Base-by-base conservation (phyloP, 2,113 vertebrate genomes). In the Grallaria varia region DNA sequence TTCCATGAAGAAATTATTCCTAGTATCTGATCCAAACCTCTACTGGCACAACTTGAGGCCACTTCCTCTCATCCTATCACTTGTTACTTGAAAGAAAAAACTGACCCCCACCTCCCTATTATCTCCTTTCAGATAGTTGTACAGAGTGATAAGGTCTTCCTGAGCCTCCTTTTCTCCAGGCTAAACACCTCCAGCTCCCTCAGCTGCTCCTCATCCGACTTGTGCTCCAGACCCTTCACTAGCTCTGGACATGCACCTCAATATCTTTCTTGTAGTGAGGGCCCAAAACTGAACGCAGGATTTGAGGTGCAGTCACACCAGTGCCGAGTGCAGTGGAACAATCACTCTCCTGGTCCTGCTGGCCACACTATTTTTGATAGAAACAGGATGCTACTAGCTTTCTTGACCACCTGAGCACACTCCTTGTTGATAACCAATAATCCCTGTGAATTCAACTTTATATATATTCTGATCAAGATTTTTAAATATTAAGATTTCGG, bases 31-130 rank as follows among this genome's bases (percentile, higher is more conserved):
- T 27, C 13, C 53, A 53, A 86, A 64, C 22, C 8, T 80, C 4
- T 10, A 4, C 12, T 28, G 18, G 14, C 14, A 7, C 62, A 37
- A 11, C 22, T n/a, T 47, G n/a, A 59, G 15, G 18, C 9, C 13
- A 7, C 53, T 69, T 64, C 37, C 13, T 52, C 25, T 58, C 2
- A 8, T 63, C 24, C 3, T 73, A 23, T 21, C 3, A 2, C 14
- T 47, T 49, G 1, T 24, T 52, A 40, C 5, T 12, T 58, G 30
- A 15, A 18, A 52, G 19, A 64, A 80, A 25, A 75, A 16, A 52
- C 23, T 1, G 1, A 37, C 12, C 8, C 9, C 5, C 16, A 52
- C 22, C 13, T 19, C 1, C 0, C 21, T 72, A 5, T 14, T 67
- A 15, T 5, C 52, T 27, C 10, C 14, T 60, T 59, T n/a, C 14